Evolutionary conservation across 2,797 vertebrate species (phyloP), one percentile per base, ranked within the genome.

Genomic region (Pangasius larnaudii): DNA sequence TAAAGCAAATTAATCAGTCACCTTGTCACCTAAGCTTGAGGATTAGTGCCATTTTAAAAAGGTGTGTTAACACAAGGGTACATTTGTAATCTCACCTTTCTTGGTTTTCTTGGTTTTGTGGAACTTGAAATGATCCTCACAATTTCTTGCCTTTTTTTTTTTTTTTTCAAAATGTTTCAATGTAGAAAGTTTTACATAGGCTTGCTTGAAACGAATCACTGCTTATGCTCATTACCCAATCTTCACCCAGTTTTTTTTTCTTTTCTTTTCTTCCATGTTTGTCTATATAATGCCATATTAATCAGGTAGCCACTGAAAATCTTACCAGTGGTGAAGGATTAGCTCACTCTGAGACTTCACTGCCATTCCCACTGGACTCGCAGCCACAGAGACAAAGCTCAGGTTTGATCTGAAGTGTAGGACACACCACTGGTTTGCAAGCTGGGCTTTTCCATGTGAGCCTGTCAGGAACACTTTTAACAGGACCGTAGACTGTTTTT

Each of bases 371-470:
- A 49, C 53, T 51, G 19, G 67, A 74, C n/a, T 83, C 16, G 10
- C 71, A 87, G 56, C n/a, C 80, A 77, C 22, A 85, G 46, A 53
- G 6, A 24, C 67, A 53, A 53, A 67, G 87, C 59, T 79, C 10
- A 0, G 74, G 49, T 59, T 46, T n/a, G 87, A 79, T 71, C 61
- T 58, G 42, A 84, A 58, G 46, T 61, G 24, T 22, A 77, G 24
- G 53, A 75, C 46, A 53, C 81, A 77, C 46, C 71, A 30, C 72
- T 53, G 72, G 14, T 65, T 67, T 53, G 7, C 24, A 75, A 63
- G 56, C 69, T 53, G 58, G 42, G 11, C n/a, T 83, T 61, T 74
- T 18, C n/a, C 5, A 78, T 8, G 7, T 53, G n/a, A 61, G 19
- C 11, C 61, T 67, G 16, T 67, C 59, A 78, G 36, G 18, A 65